Base-by-base conservation (phyloP, 1,140 invertebrate genomes). In the Nilaparvata lugens region DNA sequence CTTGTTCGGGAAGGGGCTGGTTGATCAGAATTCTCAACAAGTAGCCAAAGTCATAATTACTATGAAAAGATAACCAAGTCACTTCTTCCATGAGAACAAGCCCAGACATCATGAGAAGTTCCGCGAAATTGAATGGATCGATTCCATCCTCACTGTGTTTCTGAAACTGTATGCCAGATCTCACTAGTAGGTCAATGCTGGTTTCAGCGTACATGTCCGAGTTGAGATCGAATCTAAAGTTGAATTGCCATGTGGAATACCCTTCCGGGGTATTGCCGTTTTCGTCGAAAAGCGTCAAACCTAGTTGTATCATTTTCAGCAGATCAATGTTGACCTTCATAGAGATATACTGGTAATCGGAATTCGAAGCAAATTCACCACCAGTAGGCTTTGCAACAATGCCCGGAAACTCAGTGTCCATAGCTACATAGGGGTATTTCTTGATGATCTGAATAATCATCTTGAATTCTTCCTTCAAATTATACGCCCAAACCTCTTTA, bases 331-430 rank as follows among this genome's bases (percentile, higher is more conserved):
- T 85, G 67, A 78, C 77, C 40, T 76, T 67, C 21, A 85, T 67
- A 35, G 7, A 6, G 31, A 35, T 9, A 11, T 11, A 35, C 31
- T 35, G 31, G 13, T 11, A 35, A 4, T 35, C 31, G 7, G 31
- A 6, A 35, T 35, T 35, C 13, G 31, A 35, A 6, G 31, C 7
- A 35, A 35, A 35, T 35, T 2, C 9, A 78, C 96, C 9, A 78
- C 96, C 95, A 71, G 97, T 93, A 21, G 95, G 95, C 61, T 93
- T 79, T 9, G 95, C 95, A 24, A 98, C 95, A 42, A 98, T 94
- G 45, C 96, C 96, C 3, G 96, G 96, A 78, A 98, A 99, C 75
- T 99, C 96, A 60, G 96, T 98, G 70, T 98, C 96, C 95, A 98
- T 98, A n/a, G 95, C 95, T 54, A 98, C 89, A 81, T 91, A 97